phyloP scores from a whole-genome alignment of 2,888 invertebrate genomes.

The Microctonus hyperodae region DNA sequence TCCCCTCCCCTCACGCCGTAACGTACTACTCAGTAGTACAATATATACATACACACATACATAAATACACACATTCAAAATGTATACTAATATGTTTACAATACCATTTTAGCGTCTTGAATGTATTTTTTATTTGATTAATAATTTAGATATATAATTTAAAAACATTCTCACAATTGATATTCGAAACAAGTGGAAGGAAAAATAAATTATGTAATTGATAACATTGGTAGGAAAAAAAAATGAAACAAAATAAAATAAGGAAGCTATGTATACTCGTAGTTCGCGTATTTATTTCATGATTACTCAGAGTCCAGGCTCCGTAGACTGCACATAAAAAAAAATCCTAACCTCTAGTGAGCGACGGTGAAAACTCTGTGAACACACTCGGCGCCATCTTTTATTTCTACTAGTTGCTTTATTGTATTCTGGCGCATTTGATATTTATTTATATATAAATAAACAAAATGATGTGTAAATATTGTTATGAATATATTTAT shows the following conservation, averaged over 20 bases:
- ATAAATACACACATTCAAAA: not conserved
- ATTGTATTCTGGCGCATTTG: too few species aligned
- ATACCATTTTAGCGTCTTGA: not conserved
- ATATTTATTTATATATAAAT: too few species aligned
- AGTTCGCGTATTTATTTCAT: too few species aligned
- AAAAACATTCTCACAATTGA: not conserved
- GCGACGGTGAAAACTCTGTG: not conserved
- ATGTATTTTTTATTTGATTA: not conserved
- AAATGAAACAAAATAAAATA: not conserved
- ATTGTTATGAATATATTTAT: too few species aligned
- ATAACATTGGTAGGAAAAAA: not conserved
- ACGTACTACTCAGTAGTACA: not conserved
- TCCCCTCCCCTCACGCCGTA: not conserved
- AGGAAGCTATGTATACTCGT: not conserved
- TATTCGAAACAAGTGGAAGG: not conserved
- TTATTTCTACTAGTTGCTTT: too few species aligned
- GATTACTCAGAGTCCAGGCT: too few species aligned
- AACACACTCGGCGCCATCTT: too few species aligned
- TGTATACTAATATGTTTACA: not conserved
- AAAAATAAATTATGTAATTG: not conserved
- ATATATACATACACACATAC: not conserved
- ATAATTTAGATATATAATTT: not conserved
- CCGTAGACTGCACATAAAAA: too few species aligned
- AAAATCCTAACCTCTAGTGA: not conserved
- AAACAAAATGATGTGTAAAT: too few species aligned